Conservation (phyloP, 1,140 invertebrate species). For the Anoplolepis gracilipes region DNA sequence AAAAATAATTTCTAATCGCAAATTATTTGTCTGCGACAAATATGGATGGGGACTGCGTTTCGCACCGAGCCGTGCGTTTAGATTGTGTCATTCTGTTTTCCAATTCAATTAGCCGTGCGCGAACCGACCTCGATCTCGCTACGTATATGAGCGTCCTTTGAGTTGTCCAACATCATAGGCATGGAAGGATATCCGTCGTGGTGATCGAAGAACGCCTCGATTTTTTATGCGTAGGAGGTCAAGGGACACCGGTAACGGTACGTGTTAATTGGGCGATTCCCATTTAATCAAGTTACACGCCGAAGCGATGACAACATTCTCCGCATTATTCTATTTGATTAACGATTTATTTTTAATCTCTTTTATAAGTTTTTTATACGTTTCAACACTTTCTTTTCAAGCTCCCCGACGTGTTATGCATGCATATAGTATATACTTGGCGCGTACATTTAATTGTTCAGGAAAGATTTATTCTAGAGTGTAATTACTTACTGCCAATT, state of each 20-base stretch:
- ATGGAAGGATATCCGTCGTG: constrained; percentile 49
- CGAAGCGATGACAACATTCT: neutral
- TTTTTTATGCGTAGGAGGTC: constrained; percentile 12
- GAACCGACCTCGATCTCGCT: constrained; percentile 5
- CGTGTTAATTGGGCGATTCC: constrained; percentile 17
- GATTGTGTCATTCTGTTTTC: constrained; percentile 62
- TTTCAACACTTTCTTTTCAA: neutral
- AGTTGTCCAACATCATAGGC: constrained; percentile 15
- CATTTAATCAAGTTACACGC: constrained; percentile 19
- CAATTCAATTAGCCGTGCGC: constrained; percentile 57
- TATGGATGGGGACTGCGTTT: constrained; percentile 26
- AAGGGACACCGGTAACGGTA: constrained; percentile 18
- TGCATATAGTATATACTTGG: neutral
- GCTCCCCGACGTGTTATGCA: too few species aligned
- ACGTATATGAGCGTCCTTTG: constrained; percentile 29
- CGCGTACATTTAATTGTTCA: neutral
- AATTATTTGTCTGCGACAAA: constrained; percentile 6
- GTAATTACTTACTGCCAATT: constrained; percentile 31
- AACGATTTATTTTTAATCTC: neutral
- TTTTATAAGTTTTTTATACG: neutral
- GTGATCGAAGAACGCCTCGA: neutral
- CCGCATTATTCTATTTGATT: neutral
- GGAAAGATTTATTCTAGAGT: constrained; percentile 18
- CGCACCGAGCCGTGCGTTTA: neutral
- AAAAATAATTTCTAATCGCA: neutral